phyloP scores from a whole-genome alignment of 2,888 invertebrate species.

The Stratiomys singularior region DNA sequence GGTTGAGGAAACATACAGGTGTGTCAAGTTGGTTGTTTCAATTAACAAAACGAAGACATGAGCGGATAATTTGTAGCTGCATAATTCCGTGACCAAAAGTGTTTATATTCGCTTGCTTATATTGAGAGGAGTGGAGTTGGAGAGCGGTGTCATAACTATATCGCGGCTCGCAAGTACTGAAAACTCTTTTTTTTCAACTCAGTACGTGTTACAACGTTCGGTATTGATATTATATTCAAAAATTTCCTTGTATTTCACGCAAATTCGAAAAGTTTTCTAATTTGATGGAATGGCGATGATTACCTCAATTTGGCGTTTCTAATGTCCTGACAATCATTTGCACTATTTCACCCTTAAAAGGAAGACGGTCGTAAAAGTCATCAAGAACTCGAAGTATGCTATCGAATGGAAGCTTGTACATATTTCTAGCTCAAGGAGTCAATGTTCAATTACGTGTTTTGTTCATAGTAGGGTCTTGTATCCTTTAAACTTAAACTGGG shows the following conservation, averaged over 20 bases:
- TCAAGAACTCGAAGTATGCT: too few species aligned
- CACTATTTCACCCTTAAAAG: too few species aligned
- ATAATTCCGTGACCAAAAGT: constrained; percentile 43
- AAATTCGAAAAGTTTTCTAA: constrained; percentile 41
- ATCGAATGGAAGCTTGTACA: too few species aligned
- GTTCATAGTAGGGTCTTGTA: too few species aligned
- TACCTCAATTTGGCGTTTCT: too few species aligned
- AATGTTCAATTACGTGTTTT: too few species aligned
- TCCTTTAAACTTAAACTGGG: too few species aligned
- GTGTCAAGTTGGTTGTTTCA: constrained; percentile 42
- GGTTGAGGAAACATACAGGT: constrained; percentile 18
- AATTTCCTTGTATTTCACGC: background rate
- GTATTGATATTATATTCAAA: background rate
- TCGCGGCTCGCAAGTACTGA: constrained; percentile 13
- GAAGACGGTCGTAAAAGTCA: too few species aligned
- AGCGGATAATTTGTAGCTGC: constrained; percentile 41
- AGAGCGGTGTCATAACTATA: constrained; percentile 10
- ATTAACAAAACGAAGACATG: constrained; percentile 44
- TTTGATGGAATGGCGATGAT: constrained; percentile 33
- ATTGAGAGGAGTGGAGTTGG: background rate
- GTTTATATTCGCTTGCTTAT: constrained; percentile 9
- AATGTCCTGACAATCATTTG: too few species aligned
- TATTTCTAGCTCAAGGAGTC: too few species aligned
- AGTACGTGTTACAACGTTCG: background rate
- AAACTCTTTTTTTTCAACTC: background rate